phyloP scores from a whole-genome alignment of 2,797 vertebrate genomes.

The Eulemur coronatus region DNA sequence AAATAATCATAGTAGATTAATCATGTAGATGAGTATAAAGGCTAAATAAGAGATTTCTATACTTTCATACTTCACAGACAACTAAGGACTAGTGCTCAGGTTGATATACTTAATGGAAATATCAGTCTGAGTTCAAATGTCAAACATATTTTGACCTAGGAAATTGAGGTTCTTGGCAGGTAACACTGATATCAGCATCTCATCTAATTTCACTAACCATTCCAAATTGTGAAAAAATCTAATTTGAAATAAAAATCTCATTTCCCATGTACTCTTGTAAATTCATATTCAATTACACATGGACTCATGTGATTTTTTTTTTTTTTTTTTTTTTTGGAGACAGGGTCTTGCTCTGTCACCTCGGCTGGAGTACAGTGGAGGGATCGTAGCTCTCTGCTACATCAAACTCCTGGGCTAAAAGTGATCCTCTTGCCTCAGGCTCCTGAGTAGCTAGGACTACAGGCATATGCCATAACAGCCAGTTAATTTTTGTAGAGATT shows the following conservation, averaged over 20 bases:
- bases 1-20: neutral
- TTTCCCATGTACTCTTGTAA: neutral
- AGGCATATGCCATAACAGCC: neutral
- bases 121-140: neutral
- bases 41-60: neutral
- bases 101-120: neutral
- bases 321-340: neutral
- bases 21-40: neutral
- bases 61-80: neutral
- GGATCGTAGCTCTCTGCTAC: neutral
- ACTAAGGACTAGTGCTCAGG: neutral
- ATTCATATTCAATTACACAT: neutral
- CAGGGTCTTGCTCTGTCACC: neutral
- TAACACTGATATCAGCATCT: neutral
- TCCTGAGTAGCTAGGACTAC: neutral
- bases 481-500: neutral
- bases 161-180: neutral
- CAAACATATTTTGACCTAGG: neutral
- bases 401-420: neutral
- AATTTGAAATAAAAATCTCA: constrained; percentile 34
- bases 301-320: neutral
- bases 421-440: neutral
- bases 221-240: neutral
- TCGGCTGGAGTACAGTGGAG: neutral
- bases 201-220: neutral